Base-by-base conservation (phyloP, 1,140 invertebrate genomes). In the Probaryconus sp. region DNA sequence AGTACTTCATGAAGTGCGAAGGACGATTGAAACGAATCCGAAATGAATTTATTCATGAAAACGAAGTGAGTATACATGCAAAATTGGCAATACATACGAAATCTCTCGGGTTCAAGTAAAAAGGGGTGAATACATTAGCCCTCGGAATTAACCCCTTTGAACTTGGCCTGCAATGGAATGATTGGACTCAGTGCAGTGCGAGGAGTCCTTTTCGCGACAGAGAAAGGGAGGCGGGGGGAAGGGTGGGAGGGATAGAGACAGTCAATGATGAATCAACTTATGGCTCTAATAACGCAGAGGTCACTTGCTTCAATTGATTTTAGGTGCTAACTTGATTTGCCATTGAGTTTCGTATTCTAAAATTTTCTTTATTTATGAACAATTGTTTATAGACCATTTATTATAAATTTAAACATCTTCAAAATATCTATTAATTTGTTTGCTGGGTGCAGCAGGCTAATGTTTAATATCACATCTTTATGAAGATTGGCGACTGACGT, bases 1-100 rank as follows among this genome's bases (percentile, higher is more conserved):
- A 76, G 69, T 65, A 65, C 64, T 75, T 76, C 51, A 69, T 76
- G 61, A 53, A 78, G 64, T 70, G 72, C 69, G 61, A 78, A 78
- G 69, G 76, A 75, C 72, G 69, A 78, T 78, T 75, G 76, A 80
- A 83, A 79, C 77, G 76, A 82, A 83, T 79, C 38, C 68, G 76
- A 74, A 78, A 82, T 83, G 80, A 82, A 83, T 84, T 85, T 83
- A 83, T 82, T 84, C 80, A 85, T 84, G 81, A 82, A 78, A 69
- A 75, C 78, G 76, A 76, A 75, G 60, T 38, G 79, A 79, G 64
- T 85, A 81, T 85, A 87, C 85, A 86, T 86, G 84, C 84, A 85
- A 85, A 87, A 87, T 87, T 87, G 85, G 81, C 84, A 87, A 87
- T 87, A 86, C 85, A 87, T 86, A 87, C 85, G 84, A 87, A 86